Base-by-base conservation (phyloP, 2,113 vertebrate species). In the Oreocharis arfaki region DNA sequence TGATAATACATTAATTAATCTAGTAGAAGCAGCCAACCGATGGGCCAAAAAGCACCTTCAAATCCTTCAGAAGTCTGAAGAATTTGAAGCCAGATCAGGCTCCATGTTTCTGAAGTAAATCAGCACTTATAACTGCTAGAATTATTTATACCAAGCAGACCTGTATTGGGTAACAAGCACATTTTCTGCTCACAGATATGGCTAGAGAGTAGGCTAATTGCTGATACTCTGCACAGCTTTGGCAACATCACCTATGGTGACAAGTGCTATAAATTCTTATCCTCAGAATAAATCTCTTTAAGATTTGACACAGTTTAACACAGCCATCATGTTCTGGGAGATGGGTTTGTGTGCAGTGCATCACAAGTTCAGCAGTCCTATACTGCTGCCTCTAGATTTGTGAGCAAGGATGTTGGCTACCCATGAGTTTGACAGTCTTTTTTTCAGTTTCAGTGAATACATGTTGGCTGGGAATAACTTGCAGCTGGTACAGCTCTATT, bases 401-500 rank as follows among this genome's bases (percentile, higher is more conserved):
- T 3, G 10, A 90, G 79, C 61, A 55, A 73, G 68, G 63, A 76
- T 90, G 50, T 87, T 95, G 92, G 83, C 90, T 95, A 46, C 46
- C 63, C 52, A 18, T 85, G 86, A 94, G 60, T 57, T 67, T 87
- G 89, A 91, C 71, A 67, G 78, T 68, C 57, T 84, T 92, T 96
- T 84, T 83, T 94, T 94, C 74, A 75, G 21, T 92, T 96, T 90
- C 55, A 67, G 39, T 87, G 87, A 91, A 74, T 53, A 77, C 28
- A 86, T 93, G 65, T 96, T 97, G 96, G 86, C 94, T 95, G 74
- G 70, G 73, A 97, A 92, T 94, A 95, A 93, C 69, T 97, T 93
- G 87, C 96, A 97, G 94, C 96, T 97, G 97, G 78, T 92, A 74
- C 28, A 61, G 67, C 46, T 89, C 97, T 97, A 96, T 97, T 97